Base-by-base conservation (phyloP, 2,797 vertebrate genomes). In the Echiichthys vipera region DNA sequence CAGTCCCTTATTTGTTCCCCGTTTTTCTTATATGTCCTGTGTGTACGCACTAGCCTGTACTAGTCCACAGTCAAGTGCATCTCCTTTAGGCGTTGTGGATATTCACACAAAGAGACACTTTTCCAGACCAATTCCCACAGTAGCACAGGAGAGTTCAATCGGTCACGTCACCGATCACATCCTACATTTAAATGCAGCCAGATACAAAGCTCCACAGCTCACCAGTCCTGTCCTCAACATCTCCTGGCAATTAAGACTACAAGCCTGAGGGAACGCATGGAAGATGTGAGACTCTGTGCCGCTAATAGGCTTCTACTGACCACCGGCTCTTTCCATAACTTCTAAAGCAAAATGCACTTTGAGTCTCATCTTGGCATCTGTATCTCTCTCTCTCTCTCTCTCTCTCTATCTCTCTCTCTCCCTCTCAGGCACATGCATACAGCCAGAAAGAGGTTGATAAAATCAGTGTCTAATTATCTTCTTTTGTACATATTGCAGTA, bases 211-310 rank as follows among this genome's bases (percentile, higher is more conserved):
- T 51, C 37, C 13, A 20, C 42, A 13, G 59, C 74, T 75, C 65
- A 65, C 30, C 72, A 49, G 50, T 65, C 67, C n/a, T 49, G 68
- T 84, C 69, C 56, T 45, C 57, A 1, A 17, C 78, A 54, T 43
- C 55, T 81, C 65, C 61, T 17, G 61, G 59, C 72, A 84, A 87
- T 86, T 88, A 89, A 51, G 43, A 43, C 53, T n/a, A 59, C 71
- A 70, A 61, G 70, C 78, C 51, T 25, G 62, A 63, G 77, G 72
- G 71, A 59, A 55, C 14, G 1, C 14, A 11, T 51, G 69, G 65
- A 68, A 78, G 77, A 68, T 55, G 42, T 32, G 37, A 72, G 45
- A 65, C 62, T 71, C 59, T 39, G 43, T 55, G 83, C 63, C 30
- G 55, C 65, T 82, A 80, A 85, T 71, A 65, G 67, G 61, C 15